Evolutionary conservation across 2,797 vertebrate species (phyloP).

Genomic region (Sylvia borin): DNA sequence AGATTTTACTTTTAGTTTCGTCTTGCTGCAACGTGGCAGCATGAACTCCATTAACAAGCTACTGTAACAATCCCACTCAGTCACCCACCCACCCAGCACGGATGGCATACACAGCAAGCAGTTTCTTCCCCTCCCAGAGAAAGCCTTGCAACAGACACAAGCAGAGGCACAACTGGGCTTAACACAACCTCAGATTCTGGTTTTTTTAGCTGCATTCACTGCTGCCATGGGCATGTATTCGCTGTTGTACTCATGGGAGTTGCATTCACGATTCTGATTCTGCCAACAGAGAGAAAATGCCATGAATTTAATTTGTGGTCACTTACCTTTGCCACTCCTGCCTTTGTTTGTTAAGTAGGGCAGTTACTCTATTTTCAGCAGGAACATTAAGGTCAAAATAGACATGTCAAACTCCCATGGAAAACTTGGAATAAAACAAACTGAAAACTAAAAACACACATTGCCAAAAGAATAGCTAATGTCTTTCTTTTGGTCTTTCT

Average conservation of each 20-base stretch:
- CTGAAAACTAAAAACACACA: not conserved
- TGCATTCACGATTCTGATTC: slow-evolving; percentile 32
- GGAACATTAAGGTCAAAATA: not conserved
- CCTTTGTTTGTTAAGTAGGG: not conserved
- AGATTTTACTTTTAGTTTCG: not conserved
- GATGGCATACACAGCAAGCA: not conserved
- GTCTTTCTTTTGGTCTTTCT: not conserved
- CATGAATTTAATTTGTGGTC: not conserved
- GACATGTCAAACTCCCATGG: not conserved
- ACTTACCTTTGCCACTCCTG: not conserved
- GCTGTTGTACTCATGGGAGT: slow-evolving; percentile 72
- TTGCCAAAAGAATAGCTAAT: not conserved
- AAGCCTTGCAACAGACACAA: not conserved
- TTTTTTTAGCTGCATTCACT: slow-evolving; percentile 71
- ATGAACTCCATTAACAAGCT: not conserved
- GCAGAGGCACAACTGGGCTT: not conserved
- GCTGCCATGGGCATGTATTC: slow-evolving; percentile 84
- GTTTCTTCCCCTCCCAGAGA: not conserved
- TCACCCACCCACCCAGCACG: not conserved
- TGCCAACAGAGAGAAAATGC: slow-evolving; percentile 42
- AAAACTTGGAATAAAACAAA: not conserved
- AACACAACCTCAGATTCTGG: slow-evolving; percentile 63
- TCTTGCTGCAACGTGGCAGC: not conserved
- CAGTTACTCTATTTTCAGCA: not conserved
- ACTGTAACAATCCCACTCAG: not conserved